These are phyloP conservation scores for Galendromus occidentalis DNA, from an alignment of 1,140 invertebrate genomes.

Conservation along the genomic window DNA sequence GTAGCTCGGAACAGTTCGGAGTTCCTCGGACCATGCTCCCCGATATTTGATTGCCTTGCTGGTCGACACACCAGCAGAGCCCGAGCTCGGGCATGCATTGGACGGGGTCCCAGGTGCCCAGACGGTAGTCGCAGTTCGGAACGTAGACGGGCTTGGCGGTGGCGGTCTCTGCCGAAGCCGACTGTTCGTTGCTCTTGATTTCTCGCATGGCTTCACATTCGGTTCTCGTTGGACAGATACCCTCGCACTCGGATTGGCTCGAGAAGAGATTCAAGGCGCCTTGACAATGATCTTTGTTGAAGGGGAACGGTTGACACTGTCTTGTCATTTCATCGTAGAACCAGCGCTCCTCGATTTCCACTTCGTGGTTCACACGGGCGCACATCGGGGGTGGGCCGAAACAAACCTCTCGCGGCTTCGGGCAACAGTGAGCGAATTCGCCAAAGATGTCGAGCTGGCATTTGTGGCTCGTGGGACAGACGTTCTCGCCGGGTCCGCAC, in stretches of 20 bases:
- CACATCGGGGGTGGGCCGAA: constrained; percentile 40
- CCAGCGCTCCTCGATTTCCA: constrained; percentile 36
- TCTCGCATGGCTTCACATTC: constrained; percentile 49
- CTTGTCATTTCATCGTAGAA: constrained; percentile 56
- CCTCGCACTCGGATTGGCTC: constrained; percentile 53
- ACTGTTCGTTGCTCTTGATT: constrained; percentile 26
- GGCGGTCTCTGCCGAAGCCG: constrained; percentile 34
- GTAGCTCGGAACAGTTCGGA: constrained; percentile 12
- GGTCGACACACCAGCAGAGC: constrained; percentile 65
- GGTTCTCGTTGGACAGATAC: constrained; percentile 39
- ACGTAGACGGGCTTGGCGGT: constrained; percentile 34
- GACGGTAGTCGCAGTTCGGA: constrained; percentile 14
- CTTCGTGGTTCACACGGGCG: constrained; percentile 47
- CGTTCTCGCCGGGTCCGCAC: constrained; percentile 47
- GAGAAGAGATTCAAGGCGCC: constrained; percentile 77
- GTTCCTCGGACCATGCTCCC: constrained; percentile 47
- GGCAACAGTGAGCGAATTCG: constrained; percentile 57
- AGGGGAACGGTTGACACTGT: constrained; percentile 45
- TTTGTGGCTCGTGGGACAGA: constrained; percentile 58
- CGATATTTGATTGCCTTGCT: constrained; percentile 52
- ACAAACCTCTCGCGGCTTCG: constrained; percentile 43
- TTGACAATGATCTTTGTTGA: constrained; percentile 40
- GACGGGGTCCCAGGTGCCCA: constrained; percentile 51
- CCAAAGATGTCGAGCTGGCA: constrained; percentile 57
- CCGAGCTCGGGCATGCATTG: constrained; percentile 57